Evolutionary conservation across 2,797 vertebrate species (phyloP), one percentile per base, ranked within the genome.

Genomic region (Diplodus puntazzo): DNA sequence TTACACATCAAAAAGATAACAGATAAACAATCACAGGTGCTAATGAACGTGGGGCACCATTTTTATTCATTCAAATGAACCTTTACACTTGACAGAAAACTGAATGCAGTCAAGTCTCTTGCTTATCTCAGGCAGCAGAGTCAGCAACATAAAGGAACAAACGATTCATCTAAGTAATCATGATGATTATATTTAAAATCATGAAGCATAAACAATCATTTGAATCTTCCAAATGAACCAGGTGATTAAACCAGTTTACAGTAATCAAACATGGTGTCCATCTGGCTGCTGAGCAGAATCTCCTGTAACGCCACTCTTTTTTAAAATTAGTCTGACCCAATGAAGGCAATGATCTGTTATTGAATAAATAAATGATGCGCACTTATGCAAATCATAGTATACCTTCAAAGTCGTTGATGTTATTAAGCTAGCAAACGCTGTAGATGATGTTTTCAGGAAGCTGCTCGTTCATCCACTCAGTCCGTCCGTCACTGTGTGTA

Each of bases 241-340:
- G 64, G 23, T 49, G 46, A 70, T 60, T 27, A 30, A 76, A 78
- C 50, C 46, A 84, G 83, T 90, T 89, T 87, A 87, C 89, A 87
- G 27, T 63, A 73, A 68, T 27, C 20, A 61, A 43, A 79, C 63
- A 64, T 63, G 64, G 55, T 64, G 25, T 42, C 53, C 49, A 25
- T 57, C 34, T 23, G 25, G 49, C 60, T 58, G 64, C 77, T 64
- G 39, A 59, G 69, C 79, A 70, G 46, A 62, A 48, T 75, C 43
- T 70, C 66, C 42, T 48, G 25, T 46, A 53, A 70, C 3, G 0
- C 21, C 66, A 30, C 17, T 65, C 7, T 30, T 48, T 42, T 62
- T 39, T 54, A 13, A 17, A 57, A 66, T 49, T 49, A 42, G 30
- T 66, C 48, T 30, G 14, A 66, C 17, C 60, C 39, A 66, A 21